Evolutionary conservation across 2,113 vertebrate species (phyloP).

Genomic region (Mobula hypostoma): DNA sequence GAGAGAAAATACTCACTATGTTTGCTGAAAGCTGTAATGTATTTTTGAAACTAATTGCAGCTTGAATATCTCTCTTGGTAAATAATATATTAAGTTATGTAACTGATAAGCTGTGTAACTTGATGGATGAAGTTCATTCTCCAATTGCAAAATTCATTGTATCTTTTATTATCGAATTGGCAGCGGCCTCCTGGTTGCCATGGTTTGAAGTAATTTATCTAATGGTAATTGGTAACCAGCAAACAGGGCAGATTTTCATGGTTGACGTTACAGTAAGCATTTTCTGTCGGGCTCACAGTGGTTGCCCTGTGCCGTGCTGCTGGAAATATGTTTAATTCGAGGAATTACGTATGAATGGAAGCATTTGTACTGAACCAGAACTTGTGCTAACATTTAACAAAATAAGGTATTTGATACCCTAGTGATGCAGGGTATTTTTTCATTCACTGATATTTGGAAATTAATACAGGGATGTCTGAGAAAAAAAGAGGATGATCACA

Average conservation of each 20-base stretch:
- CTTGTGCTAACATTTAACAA: neutral
- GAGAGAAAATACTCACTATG: neutral
- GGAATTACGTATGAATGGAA: neutral
- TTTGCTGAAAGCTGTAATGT: neutral
- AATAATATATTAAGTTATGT: neutral
- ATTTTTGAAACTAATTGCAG: constrained; percentile 12
- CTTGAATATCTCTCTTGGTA: neutral
- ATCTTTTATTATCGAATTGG: neutral
- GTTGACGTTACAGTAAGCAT: neutral
- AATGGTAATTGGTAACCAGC: neutral
- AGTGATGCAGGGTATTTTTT: too few species aligned
- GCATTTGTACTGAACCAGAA: neutral
- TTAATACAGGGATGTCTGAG: neutral
- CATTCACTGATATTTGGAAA: neutral
- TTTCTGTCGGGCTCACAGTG: neutral
- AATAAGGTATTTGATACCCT: too few species aligned
- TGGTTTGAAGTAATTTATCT: neutral
- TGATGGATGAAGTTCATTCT: neutral
- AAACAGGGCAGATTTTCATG: neutral
- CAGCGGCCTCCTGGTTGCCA: neutral
- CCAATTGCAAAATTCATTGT: neutral
- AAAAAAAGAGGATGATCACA: too few species aligned
- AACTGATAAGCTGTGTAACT: constrained; percentile 9
- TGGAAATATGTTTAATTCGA: neutral
- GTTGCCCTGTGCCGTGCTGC: neutral